Evolutionary conservation across 92 coral and sea anemone species (phyloP).

Genomic region (Heliopora coerulea): DNA sequence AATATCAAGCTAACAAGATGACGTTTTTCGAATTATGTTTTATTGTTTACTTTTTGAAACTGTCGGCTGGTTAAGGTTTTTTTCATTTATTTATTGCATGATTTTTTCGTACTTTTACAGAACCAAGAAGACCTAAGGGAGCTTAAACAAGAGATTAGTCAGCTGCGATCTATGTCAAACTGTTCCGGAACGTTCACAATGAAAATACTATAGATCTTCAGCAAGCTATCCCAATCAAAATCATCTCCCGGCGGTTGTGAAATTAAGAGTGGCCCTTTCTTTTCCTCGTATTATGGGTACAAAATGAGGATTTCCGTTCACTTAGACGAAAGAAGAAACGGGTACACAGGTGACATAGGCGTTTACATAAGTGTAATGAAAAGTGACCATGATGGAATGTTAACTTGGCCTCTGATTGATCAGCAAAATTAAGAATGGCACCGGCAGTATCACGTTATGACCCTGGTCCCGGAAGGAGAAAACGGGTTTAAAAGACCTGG

Average conservation of each 20-base stretch:
- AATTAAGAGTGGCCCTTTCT: conserved; percentile 1
- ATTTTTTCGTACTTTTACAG: background rate
- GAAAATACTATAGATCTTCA: background rate
- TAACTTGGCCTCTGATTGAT: conserved; percentile 16
- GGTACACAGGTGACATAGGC: background rate
- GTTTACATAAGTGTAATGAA: background rate
- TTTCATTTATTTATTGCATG: background rate
- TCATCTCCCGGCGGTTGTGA: background rate
- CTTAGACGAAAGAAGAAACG: background rate
- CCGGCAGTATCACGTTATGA: background rate
- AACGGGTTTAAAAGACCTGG: background rate
- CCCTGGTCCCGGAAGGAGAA: background rate
- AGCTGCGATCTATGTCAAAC: background rate
- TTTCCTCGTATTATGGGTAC: conserved; percentile 3
- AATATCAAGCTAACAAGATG: too few relatives aligned
- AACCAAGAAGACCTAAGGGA: background rate
- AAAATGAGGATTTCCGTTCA: background rate
- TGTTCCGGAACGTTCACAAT: background rate
- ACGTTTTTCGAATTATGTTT: too few relatives aligned
- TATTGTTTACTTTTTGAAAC: too few relatives aligned
- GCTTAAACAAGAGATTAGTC: background rate
- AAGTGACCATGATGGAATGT: conserved; percentile 7
- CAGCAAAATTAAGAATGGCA: background rate
- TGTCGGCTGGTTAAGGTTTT: too few relatives aligned
- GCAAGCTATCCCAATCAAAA: background rate